phyloP scores from a whole-genome alignment of 1,140 invertebrate species.

The Megathymus violae region DNA sequence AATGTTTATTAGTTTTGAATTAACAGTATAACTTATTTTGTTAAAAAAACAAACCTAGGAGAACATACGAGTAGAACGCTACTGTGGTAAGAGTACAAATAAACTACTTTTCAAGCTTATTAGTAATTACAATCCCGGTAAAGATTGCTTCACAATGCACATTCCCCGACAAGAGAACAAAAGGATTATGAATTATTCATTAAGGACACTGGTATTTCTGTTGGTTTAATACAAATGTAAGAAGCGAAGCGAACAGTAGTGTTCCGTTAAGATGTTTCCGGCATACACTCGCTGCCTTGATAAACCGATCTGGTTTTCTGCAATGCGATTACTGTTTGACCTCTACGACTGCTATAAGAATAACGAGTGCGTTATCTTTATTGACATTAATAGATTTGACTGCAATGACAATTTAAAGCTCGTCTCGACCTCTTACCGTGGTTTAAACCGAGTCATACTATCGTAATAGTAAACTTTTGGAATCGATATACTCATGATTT shows the following conservation, averaged over 20 bases:
- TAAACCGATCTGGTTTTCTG: slow-evolving; percentile 30
- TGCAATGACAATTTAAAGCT: slow-evolving; percentile 1
- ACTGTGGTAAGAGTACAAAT: too few species aligned
- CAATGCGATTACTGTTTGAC: slow-evolving; percentile 20
- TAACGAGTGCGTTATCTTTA: slow-evolving; percentile 25
- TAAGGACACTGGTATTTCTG: slow-evolving; percentile 15
- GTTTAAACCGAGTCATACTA: background rate
- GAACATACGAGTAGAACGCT: too few species aligned
- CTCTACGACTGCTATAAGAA: slow-evolving; percentile 17
- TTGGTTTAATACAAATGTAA: slow-evolving; percentile 23
- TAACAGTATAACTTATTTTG: too few species aligned
- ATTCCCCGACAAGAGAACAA: background rate
- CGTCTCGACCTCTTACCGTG: background rate
- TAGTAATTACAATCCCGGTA: too few species aligned
- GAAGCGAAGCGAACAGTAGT: slow-evolving; percentile 6
- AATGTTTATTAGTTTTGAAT: too few species aligned
- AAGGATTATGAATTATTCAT: slow-evolving; percentile 12
- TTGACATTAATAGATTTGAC: slow-evolving; percentile 23
- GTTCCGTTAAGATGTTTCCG: slow-evolving; percentile 22
- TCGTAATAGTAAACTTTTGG: too few species aligned
- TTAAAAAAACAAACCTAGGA: too few species aligned
- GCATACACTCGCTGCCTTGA: slow-evolving; percentile 12
- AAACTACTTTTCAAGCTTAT: too few species aligned
- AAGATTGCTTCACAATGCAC: background rate
- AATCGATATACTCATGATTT: too few species aligned